Evolutionary conservation across 2,797 vertebrate species (phyloP), one percentile per base, ranked within the genome.

Genomic region (Philypnodon macrostomus): DNA sequence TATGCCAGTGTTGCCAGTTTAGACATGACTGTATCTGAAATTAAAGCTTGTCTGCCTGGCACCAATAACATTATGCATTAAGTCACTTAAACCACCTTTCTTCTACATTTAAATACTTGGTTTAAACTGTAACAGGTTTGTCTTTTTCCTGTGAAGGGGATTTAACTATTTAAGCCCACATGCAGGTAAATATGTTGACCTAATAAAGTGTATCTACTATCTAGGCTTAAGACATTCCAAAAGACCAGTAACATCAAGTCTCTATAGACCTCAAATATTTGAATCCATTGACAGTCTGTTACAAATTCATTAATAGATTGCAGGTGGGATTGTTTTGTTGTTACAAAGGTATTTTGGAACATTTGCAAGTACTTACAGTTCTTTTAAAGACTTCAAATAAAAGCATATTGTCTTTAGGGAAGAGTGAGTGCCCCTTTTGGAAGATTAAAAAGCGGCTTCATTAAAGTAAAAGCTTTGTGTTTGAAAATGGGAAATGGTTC

Each of bases 391-490:
- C 1, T 47, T 53, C 36, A 31, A 52, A 58, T 50, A 44, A 37
- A 12, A 31, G 41, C 41, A 31, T 44, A 30, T 30, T 44, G 26
- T 30, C 15, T 44, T 31, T 44, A 16, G 41, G 26, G 41, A 44
- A 30, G 26, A 44, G 3, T 11, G 49, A 64, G 58, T 60, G 17
- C 49, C 21, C 40, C 64, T 33, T 67, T 42, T 59, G 39, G 24
- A 42, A 48, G 41, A 68, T 75, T 74, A 53, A 58, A 36, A 47
- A 29, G 36, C 37, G 35, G 38, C 45, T 59, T 58, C 12, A 52
- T 18, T 58, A 2, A 40, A 70, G 53, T 46, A 18, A 47, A 31
- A 63, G 46, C 21, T 80, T n/a, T 77, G 60, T 66, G 58, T 60
- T 44, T 57, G 35, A 66, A 65, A 51, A 48, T 46, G 54, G 34